Evolutionary conservation across 2,888 invertebrate species (phyloP).

Genomic region (Aphrophora alni): DNA sequence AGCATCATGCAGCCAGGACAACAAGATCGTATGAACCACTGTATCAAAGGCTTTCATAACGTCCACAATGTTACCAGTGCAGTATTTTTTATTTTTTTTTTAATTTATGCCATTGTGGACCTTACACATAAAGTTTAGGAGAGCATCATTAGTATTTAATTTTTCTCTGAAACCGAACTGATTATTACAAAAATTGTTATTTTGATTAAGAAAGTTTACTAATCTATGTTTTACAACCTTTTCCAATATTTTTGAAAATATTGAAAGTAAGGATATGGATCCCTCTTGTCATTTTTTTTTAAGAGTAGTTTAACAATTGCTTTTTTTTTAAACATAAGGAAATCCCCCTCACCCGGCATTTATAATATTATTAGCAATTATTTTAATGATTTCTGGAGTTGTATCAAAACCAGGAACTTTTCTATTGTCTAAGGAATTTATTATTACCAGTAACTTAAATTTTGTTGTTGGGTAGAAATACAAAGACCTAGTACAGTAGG

Average conservation of each 20-base stretch:
- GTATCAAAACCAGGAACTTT: too few relatives aligned
- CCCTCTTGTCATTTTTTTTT: not conserved
- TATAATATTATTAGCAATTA: too few relatives aligned
- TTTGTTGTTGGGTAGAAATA: too few relatives aligned
- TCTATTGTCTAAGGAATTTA: too few relatives aligned
- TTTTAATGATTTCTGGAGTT: too few relatives aligned
- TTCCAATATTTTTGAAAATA: slow-evolving; percentile 10
- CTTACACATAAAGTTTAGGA: not conserved
- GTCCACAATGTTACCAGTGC: not conserved
- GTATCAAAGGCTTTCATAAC: slow-evolving; percentile 15
- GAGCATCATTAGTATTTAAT: not conserved
- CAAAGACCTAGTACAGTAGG: too few relatives aligned
- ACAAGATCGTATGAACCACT: not conserved
- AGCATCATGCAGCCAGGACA: not conserved
- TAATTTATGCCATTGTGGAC: not conserved
- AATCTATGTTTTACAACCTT: not conserved
- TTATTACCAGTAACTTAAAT: too few relatives aligned
- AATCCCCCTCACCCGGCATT: not conserved
- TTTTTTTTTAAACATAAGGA: not conserved
- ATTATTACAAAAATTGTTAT: not conserved
- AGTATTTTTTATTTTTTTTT: not conserved
- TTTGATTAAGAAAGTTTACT: not conserved
- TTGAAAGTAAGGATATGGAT: not conserved
- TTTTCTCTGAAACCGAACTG: not conserved
- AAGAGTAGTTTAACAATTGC: not conserved